Evolutionary conservation across 1,140 invertebrate genomes (phyloP), one percentile per base, ranked within the genome.

Genomic region (Chrysoperla carnea): DNA sequence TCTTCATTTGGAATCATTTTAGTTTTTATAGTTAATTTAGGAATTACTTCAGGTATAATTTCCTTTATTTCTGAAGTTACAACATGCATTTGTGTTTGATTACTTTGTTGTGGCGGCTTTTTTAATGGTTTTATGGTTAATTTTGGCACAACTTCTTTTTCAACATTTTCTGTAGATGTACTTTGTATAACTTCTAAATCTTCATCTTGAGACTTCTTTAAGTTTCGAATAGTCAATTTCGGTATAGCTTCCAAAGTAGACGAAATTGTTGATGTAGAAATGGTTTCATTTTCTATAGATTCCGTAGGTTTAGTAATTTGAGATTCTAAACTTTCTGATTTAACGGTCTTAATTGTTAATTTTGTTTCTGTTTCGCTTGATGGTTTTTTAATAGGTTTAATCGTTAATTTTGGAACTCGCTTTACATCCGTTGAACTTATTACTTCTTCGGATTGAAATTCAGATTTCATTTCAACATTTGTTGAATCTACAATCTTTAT

Each of bases 321-420:
- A 4, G 8, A 11, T 33, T 33, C 31, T 33, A 11, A 9, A 33
- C 6, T 6, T 33, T 33, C 31, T 11, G 8, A 11, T 33, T 33
- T 33, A 4, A 33, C n/a, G 6, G 31, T 12, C 6, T 33, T 33
- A 11, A 11, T 33, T 33, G 31, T 11, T 33, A 33, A 33, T 33
- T 33, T 33, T 11, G n/a, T 12, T 33, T 33, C 31, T 12, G 4
- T 40, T 40, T 52, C 48, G 37, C 52, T 53, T 11, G 41, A 27
- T 12, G 50, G 43, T 46, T 54, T 57, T 23, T 50, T 23, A 36
- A 54, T 40, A 4, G 54, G 48, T 50, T 53, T 52, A 40, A 55
- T 54, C 8, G 29, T 52, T 36, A 46, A 53, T 47, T 44, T 54
- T 23, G 48, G 45, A 40, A 33, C 31, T 23, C 17, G 17, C 17